Conservation (phyloP, 2,888 invertebrate species). For the Maniola hyperantus region DNA sequence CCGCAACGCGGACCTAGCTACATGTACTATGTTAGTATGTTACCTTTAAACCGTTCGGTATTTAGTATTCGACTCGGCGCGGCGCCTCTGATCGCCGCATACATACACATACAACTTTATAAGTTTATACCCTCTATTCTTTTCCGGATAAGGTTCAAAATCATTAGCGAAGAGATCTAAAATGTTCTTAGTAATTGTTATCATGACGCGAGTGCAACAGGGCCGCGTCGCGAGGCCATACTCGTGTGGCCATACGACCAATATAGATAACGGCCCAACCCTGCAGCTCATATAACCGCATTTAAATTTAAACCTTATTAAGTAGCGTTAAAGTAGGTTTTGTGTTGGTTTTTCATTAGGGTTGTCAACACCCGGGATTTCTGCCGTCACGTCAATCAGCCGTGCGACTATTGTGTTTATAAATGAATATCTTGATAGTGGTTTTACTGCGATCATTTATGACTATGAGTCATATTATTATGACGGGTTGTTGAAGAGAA, state of each 20-base stretch:
- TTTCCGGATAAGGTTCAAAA: constrained; percentile 24
- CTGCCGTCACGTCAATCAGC: constrained; percentile 41
- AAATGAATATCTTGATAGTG: constrained; percentile 30
- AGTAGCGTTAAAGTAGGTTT: constrained; percentile 22
- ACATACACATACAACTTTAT: constrained; percentile 4
- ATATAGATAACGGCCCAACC: constrained; percentile 68
- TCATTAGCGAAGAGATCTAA: constrained; percentile 56
- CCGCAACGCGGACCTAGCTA: constrained; percentile 37
- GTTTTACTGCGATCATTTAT: constrained; percentile 22
- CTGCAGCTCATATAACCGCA: constrained; percentile 48
- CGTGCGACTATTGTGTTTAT: constrained; percentile 31
- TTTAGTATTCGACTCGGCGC: constrained; percentile 43
- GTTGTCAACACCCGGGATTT: constrained; percentile 40
- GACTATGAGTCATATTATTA: constrained; percentile 30
- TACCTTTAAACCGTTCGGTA: constrained; percentile 43
- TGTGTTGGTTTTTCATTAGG: constrained; percentile 20
- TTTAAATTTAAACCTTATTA: constrained; percentile 34
- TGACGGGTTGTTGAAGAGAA: not conserved
- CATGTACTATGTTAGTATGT: constrained; percentile 39
- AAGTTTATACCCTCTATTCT: constrained; percentile 22
- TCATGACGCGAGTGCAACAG: constrained; percentile 63
- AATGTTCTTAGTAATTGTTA: constrained; percentile 68
- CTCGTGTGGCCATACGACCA: constrained; percentile 56
- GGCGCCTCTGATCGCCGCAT: constrained; percentile 36
- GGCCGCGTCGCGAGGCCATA: constrained; percentile 54